These are phyloP conservation scores for Zaprionus nigranus DNA, from an alignment of 1,140 invertebrate genomes.

Conservation along the genomic window DNA sequence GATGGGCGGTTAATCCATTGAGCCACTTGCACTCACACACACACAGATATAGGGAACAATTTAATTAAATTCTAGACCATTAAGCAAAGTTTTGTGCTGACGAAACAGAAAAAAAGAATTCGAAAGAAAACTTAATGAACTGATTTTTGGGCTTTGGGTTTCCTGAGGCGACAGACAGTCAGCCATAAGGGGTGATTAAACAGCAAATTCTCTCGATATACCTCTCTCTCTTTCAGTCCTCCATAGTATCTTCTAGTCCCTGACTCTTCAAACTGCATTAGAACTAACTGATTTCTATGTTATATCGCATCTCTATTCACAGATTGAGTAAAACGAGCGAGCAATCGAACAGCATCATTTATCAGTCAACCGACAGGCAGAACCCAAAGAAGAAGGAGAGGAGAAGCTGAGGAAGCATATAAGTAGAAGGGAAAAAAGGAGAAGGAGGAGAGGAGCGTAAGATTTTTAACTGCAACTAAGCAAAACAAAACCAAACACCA, in stretches of 20 bases:
- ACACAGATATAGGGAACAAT: slow-evolving; percentile 30
- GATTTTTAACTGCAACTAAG: slow-evolving; percentile 50
- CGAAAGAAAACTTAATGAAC: slow-evolving; percentile 50
- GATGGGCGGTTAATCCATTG: not conserved
- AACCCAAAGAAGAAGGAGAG: slow-evolving; percentile 3
- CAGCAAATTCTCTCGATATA: slow-evolving; percentile 12
- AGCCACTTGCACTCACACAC: slow-evolving; percentile 26
- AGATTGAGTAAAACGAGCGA: slow-evolving; percentile 82
- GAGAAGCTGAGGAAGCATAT: not conserved
- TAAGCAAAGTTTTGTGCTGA: slow-evolving; percentile 57
- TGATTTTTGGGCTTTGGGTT: slow-evolving; percentile 43
- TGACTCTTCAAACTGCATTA: not conserved
- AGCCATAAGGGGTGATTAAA: slow-evolving; percentile 15
- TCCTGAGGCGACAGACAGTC: not conserved
- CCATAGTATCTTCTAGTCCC: not conserved
- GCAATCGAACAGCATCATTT: slow-evolving; percentile 82
- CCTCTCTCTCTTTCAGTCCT: slow-evolving; percentile 8
- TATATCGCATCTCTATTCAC: slow-evolving; percentile 24
- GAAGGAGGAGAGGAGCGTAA: slow-evolving; percentile 8
- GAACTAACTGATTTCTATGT: not conserved
- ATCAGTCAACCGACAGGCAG: slow-evolving; percentile 34
- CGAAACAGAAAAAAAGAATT: slow-evolving; percentile 34
- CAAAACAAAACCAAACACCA: slow-evolving; percentile 81
- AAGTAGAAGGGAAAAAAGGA: not conserved
- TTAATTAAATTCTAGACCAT: slow-evolving; percentile 79